These are phyloP conservation scores for Leucoraja ocellata DNA, from an alignment of 2,797 vertebrate genomes.

Conservation along the genomic window DNA sequence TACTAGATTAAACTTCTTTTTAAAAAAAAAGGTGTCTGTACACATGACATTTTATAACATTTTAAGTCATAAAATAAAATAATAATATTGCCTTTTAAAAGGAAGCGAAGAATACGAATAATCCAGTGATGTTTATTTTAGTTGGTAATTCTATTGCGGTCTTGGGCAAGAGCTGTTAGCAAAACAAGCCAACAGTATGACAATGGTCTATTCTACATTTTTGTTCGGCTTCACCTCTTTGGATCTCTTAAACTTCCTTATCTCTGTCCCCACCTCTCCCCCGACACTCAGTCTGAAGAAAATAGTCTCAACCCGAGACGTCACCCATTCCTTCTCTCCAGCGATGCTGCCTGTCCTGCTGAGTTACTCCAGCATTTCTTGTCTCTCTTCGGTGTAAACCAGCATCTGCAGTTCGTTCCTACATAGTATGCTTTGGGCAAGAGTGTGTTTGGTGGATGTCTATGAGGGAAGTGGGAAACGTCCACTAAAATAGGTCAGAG, in stretches of 20 bases:
- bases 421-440: neutral
- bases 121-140: neutral
- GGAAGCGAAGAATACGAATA: neutral
- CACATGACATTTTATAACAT: neutral
- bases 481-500: neutral
- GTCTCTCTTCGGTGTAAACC: too few species aligned
- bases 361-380: too few species aligned
- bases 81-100: neutral
- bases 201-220: neutral
- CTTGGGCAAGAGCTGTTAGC: too few species aligned
- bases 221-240: neutral
- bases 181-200: neutral
- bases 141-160: neutral
- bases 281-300: too few species aligned
- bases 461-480: too few species aligned
- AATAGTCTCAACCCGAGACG: too few species aligned
- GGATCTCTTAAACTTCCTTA: neutral
- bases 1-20: neutral
- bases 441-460: neutral
- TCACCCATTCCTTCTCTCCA: too few species aligned
- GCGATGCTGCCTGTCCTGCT: too few species aligned
- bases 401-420: too few species aligned
- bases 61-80: neutral
- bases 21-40: too few species aligned
- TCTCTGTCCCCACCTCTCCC: too few species aligned